Base-by-base conservation (phyloP, 2,797 vertebrate species). In the Darevskia nairensis region DNA sequence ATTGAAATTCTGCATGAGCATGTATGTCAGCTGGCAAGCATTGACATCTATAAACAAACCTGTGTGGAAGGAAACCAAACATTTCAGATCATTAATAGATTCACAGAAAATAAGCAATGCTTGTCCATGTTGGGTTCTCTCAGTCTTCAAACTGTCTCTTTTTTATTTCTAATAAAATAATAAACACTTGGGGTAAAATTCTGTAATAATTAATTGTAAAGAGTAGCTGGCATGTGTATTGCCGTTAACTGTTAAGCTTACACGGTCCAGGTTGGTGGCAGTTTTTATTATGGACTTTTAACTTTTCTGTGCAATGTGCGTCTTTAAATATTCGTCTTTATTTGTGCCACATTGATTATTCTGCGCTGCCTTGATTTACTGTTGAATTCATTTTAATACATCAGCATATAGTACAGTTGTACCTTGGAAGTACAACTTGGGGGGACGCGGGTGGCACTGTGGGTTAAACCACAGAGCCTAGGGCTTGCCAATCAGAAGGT, bases 341-440 rank as follows among this genome's bases (percentile, higher is more conserved):
- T 44, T 10, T 46, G 29, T 82, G 17, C 72, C 3, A 8, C 85
- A 79, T 82, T 59, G 25, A 41, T n/a, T 46, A 0, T 88, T 89
- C 21, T 72, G 0, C 3, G n/a, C 55, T 61, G 25, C 71, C 64
- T 89, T 86, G 66, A 88, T 10, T 35, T 85, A 2, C 3, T 78
- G 7, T 71, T 88, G 91, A 91, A 92, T 74, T 76, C 15, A 13
- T 89, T 87, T 84, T 92, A 88, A 92, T 59, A 61, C 39, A 50
- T 19, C 32, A 39, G 44, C 6, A 15, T 78, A 19, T 77, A 44
- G 55, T 64, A 50, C 50, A 55, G 50, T 15, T 55, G 13, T 55
- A 55, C 50, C 50, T 55, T 55, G 50, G 50, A 55, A 55, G 50
- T 15, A 35, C 35, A 35, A 35, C 35, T 35, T 35, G 35, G 35